Evolutionary conservation across 2,113 vertebrate genomes (phyloP), one percentile per base, ranked within the genome.

Genomic region (Talpa occidentalis): DNA sequence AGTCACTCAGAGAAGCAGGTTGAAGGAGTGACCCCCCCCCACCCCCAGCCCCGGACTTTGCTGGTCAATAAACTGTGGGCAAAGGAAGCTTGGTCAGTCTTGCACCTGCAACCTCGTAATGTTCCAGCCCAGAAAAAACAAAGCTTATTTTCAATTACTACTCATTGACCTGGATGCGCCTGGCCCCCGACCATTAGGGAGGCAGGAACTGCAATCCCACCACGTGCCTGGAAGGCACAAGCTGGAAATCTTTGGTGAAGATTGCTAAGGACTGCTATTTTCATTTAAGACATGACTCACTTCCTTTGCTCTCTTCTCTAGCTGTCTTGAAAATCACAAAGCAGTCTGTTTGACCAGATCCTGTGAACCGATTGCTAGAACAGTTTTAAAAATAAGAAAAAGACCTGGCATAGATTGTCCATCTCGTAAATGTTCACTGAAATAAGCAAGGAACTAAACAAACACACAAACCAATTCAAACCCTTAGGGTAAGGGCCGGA

Each of bases 321-420:
- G 21, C 35, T 32, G 19, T 77, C 54, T 70, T 95, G 87, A 96
- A 95, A 85, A 60, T 52, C 74, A 78, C 67, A 92, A 54, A 76
- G 30, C 54, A 84, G 32, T 88, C 69, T 54, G 3, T 91, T 88
- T 64, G 77, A 81, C 54, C 37, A 88, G 60, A 67, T 77, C 82
- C 42, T 86, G 49, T 95, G 44, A 84, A 78, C 37, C 81, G 66
- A 64, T 24, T 72, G 79, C 30, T 66, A n/a, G 11, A 49, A 32
- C 2, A 22, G 22, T 54, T 22, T 56, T 22, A 54, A 74, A 94
- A 54, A 40, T 30, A 70, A 12, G 32, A 47, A n/a, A 35, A 35
- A 35, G 11, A 22, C 3, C 21, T 64, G 42, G 35, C 9, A 79
- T 28, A 40, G n/a, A 10, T 56, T 93, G 42, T n/a, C 30, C 28